These are phyloP conservation scores for Acleris laterana DNA, from an alignment of 2,888 invertebrate genomes.

Conservation along the genomic window DNA sequence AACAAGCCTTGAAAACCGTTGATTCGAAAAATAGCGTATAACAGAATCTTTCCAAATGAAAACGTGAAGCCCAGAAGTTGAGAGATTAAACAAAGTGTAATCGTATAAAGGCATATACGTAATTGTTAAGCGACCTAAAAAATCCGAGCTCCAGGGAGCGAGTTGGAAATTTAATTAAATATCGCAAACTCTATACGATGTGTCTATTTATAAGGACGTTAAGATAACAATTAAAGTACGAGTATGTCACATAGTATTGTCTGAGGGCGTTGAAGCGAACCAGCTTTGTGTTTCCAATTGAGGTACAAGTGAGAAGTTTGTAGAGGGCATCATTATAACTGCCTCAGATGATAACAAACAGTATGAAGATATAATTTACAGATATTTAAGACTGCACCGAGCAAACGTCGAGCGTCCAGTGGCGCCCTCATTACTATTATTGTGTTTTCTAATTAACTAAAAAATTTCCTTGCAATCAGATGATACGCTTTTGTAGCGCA, in stretches of 20 bases:
- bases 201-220: slow-evolving; percentile 48
- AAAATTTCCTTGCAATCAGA: too few relatives aligned
- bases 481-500: too few relatives aligned
- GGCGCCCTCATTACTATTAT: too few relatives aligned
- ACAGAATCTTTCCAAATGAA: too few relatives aligned
- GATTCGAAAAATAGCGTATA: too few relatives aligned
- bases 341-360: background rate
- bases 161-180: slow-evolving; percentile 10
- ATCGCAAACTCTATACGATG: background rate
- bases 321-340: background rate
- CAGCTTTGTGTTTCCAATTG: slow-evolving; percentile 48
- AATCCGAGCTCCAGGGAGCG: background rate
- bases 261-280: slow-evolving; percentile 53
- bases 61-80: too few relatives aligned
- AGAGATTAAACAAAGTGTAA: background rate
- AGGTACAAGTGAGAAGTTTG: slow-evolving; percentile 9
- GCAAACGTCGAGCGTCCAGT: too few relatives aligned
- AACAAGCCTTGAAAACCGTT: too few relatives aligned
- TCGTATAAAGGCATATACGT: slow-evolving; percentile 1
- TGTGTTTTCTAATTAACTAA: too few relatives aligned
- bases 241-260: slow-evolving; percentile 60
- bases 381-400: too few relatives aligned
- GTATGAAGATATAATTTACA: too few relatives aligned
- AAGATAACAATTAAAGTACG: slow-evolving; percentile 59
- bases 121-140: slow-evolving; percentile 2